Evolutionary conservation across 2,113 vertebrate species (phyloP).

Genomic region (Syrmaticus mikado): DNA sequence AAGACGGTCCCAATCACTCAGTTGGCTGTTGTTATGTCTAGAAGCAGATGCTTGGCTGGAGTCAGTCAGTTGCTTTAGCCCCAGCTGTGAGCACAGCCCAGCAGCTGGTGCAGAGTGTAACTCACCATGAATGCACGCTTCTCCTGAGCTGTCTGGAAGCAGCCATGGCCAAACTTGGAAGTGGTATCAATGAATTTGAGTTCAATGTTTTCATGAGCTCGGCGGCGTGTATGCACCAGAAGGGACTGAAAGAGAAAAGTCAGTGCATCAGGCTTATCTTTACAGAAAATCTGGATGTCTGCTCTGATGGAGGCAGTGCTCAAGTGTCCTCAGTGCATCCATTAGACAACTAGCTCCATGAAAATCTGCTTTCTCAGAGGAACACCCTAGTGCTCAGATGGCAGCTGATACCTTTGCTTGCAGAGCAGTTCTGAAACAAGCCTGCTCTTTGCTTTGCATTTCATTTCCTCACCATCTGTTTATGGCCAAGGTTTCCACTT

Average conservation of each 20-base stretch:
- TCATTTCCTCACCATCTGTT: not conserved
- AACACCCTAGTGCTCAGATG: not conserved
- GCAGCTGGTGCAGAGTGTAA: rapidly evolving
- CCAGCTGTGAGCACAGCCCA: not conserved
- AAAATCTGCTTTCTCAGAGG: not conserved
- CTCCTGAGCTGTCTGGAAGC: conserved; percentile 85
- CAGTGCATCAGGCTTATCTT: rapidly evolving
- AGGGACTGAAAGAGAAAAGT: conserved; percentile 76
- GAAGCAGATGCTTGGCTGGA: not conserved
- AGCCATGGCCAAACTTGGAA: conserved; percentile 85
- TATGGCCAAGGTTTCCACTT: not conserved
- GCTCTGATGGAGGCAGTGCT: not conserved
- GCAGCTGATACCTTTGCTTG: not conserved
- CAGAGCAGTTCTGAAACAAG: not conserved
- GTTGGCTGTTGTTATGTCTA: rapidly evolving
- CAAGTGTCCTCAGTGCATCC: not conserved
- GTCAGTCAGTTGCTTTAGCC: not conserved
- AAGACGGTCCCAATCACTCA: not conserved
- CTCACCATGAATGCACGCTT: conserved; percentile 87
- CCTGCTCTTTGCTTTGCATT: not conserved
- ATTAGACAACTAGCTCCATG: not conserved
- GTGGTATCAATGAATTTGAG: conserved; percentile 89
- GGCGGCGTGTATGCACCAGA: conserved; percentile 77
- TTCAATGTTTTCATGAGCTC: conserved; percentile 76
- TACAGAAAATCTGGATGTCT: not conserved